Base-by-base conservation (phyloP, 2,113 vertebrate genomes). In the Rhea americana region DNA sequence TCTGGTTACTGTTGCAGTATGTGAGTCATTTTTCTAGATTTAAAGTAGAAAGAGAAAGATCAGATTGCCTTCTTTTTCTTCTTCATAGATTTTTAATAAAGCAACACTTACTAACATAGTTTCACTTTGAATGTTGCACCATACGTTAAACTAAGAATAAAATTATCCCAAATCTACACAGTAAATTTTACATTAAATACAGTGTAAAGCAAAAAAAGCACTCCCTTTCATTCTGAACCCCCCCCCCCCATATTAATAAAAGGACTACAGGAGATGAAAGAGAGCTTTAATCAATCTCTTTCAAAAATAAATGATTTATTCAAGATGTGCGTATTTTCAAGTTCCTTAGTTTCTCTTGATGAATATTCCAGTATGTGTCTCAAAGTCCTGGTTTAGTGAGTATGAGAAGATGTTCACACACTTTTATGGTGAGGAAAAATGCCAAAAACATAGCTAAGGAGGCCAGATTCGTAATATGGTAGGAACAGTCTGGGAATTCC, bases 351-450 rank as follows among this genome's bases (percentile, higher is more conserved):
- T 94, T 95, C 15, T 14, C 73, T 90, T 81, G 35, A 88, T 91
- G 85, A 93, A 93, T 93, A 91, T 95, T 93, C 79, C 48, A 94
- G 87, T 30, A 58, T 48, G 35, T 65, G 83, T 84, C 85, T 78
- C 47, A 61, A 88, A 83, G 50, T 71, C 56, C 70, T 91, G 39
- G 43, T 93, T 66, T 56, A 88, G 48, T 82, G 75, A 85, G 28
- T 24, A 78, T 86, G 91, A 90, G 82, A 94, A 90, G 85, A 95
- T 84, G 70, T 86, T 94, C 85, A 65, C 79, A 91, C 37, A 65
- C 17, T 93, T 91, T 74, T 86, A 78, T 4, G 24, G 68, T 58
- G 86, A 68, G 70, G 51, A 91, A 63, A 55, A 93, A 86, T 56
- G 94, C 76, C 91, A 94, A 90, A 82, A 88, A 43, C 61, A 85